A percentile compares a stretch with the other conserved stretches of the same genome.
These are phyloP conservation scores for Spatulosminthurus flaviceps DNA, from an alignment of 2,888 invertebrate species.

Conservation along the genomic window DNA sequence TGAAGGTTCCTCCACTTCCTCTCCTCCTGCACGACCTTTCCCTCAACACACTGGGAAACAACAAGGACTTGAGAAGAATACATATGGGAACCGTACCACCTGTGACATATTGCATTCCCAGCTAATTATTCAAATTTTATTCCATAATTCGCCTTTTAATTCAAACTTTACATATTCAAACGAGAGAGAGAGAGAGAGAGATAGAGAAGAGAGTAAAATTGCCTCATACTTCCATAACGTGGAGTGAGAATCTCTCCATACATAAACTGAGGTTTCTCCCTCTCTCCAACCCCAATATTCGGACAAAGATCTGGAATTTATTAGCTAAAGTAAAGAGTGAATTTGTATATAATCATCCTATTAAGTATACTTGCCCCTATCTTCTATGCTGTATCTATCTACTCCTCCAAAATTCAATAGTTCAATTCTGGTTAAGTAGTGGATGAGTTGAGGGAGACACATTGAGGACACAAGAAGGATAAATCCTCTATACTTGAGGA, in stretches of 20 bases:
- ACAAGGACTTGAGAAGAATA: slow-evolving; percentile 19
- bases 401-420: neutral
- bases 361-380: neutral
- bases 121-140: slow-evolving; percentile 60
- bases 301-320: slow-evolving; percentile 20
- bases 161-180: slow-evolving; percentile 38
- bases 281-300: slow-evolving; percentile 1
- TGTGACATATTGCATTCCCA: slow-evolving; percentile 59
- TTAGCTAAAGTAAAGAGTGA: too few species aligned
- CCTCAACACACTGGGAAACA: neutral
- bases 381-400: neutral
- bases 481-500: neutral
- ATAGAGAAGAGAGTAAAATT: slow-evolving; percentile 6
- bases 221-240: neutral
- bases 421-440: slow-evolving; percentile 1
- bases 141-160: slow-evolving; percentile 54
- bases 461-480: neutral
- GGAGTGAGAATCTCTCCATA: neutral
- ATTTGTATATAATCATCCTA: too few species aligned
- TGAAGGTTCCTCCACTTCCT: too few species aligned
- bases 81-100: slow-evolving; percentile 58
- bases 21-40: neutral
- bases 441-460: slow-evolving; percentile 24
- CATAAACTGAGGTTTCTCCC: neutral
- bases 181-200: neutral